phyloP scores from a whole-genome alignment of 2,797 vertebrate species.

The Zenarchopterus dispar region DNA sequence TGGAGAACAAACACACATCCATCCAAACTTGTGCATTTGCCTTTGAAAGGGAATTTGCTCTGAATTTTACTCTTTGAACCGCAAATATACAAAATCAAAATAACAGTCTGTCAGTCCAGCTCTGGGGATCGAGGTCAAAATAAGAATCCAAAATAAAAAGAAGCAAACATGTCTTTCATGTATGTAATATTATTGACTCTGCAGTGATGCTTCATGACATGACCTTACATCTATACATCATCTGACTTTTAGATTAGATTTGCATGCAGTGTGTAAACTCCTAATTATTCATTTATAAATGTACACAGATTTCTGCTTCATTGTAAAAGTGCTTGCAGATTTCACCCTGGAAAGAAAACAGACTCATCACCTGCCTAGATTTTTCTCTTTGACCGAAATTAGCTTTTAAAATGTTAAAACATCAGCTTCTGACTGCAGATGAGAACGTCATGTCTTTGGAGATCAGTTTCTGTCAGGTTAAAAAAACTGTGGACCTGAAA shows the following conservation, averaged over 20 bases:
- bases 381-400: conserved; percentile 11
- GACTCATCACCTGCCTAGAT: neutral
- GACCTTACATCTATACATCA: neutral
- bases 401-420: neutral
- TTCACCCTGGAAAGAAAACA: conserved; percentile 16
- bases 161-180: neutral
- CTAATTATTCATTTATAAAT: conserved; percentile 12
- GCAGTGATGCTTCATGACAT: neutral
- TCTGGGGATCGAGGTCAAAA: neutral
- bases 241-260: neutral
- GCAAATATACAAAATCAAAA: neutral
- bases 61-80: conserved; percentile 5
- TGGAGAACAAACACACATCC: neutral
- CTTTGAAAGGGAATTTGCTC: conserved; percentile 4
- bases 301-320: conserved; percentile 34
- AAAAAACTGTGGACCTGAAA: neutral
- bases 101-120: neutral
- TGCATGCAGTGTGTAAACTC: conserved; percentile 16
- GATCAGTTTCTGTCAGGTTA: neutral
- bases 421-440: neutral
- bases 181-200: neutral
- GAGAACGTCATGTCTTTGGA: neutral
- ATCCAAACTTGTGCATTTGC: conserved; percentile 19
- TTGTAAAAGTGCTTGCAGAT: conserved; percentile 34
- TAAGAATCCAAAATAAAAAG: too few species aligned